A percentile compares a stretch with the other conserved stretches of the same genome.
phyloP scores from a whole-genome alignment of 2,888 invertebrate genomes.

The Bhutanitis thaidina region DNA sequence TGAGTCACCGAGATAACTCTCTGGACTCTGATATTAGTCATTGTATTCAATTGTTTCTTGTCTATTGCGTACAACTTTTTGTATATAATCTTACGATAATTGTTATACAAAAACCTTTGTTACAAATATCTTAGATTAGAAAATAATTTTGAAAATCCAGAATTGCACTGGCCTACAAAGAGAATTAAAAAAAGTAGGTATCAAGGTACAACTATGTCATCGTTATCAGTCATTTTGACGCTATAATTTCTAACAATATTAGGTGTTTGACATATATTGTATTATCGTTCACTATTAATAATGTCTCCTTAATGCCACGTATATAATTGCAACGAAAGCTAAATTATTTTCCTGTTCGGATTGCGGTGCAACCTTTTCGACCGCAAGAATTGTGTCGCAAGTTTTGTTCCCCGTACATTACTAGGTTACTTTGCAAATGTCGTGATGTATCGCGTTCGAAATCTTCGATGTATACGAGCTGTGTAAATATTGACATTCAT shows the following conservation, averaged over 20 bases:
- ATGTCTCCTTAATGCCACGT: too few species aligned
- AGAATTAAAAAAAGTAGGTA: too few species aligned
- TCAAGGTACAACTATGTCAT: too few species aligned
- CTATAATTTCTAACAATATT: too few species aligned
- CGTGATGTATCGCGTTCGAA: background rate
- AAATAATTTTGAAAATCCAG: too few species aligned
- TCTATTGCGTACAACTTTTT: background rate
- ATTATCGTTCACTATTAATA: too few species aligned
- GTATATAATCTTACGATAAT: too few species aligned
- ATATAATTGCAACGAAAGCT: background rate
- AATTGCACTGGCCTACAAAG: too few species aligned
- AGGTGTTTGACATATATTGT: too few species aligned
- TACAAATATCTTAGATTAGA: too few species aligned
- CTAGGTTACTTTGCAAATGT: background rate
- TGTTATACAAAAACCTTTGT: too few species aligned
- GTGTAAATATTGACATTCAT: background rate
- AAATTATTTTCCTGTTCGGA: background rate
- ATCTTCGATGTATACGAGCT: background rate
- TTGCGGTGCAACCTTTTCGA: background rate
- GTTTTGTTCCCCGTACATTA: background rate
- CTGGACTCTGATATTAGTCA: conserved; percentile 4
- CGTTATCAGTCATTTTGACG: too few species aligned
- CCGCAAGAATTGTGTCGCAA: background rate
- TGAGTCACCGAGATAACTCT: conserved; percentile 5
- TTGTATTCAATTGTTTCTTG: background rate